Base-by-base conservation (phyloP, 2,888 invertebrate species). In the Andricus quercusramuli region DNA sequence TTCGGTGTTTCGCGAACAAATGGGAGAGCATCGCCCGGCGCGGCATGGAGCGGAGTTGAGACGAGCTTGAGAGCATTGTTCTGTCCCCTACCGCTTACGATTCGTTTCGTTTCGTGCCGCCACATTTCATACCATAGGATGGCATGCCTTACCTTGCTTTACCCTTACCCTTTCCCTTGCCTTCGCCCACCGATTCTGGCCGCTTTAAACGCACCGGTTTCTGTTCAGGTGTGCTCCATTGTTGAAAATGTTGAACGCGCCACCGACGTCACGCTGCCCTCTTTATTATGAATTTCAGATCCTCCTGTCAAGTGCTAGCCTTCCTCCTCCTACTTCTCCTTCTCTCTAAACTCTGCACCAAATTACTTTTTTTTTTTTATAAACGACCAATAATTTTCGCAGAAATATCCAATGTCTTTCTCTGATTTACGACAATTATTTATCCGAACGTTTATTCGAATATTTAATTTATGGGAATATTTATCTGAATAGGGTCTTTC, bases 1-100 rank as follows among this genome's bases (percentile, higher is more conserved):
- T 89, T 89, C 89, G 90, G 91, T 90, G 91, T 91, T 91, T 91
- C 85, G 89, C 88, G 91, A 92, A 92, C 92, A 92, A 92, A 92
- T 92, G 90, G 90, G 90, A 88, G 91, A 90, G 90, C 90, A 88
- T 89, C 87, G 86, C 83, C 85, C 89, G 88, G 86, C 83, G 84
- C 89, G 88, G 90, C 88, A 89, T 88, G 68, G 80, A 82, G 83
- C 88, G 68, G 80, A 82, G 83, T 65, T 81, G 80, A 87, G 86
- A 86, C 85, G 86, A 86, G 83, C 85, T 87, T 85, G 85, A 85
- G 87, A 88, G 90, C 91, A 92, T 92, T 92, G 92, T 91, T 90
- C 90, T 88, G 87, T 87, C 86, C 85, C 83, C 83, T 78, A 79
- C 85, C 81, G 83, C 82, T 80, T 85, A 80, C 85, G 83, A 87